Conservation (phyloP, 2,113 vertebrate species). For the Pedetes capensis region DNA sequence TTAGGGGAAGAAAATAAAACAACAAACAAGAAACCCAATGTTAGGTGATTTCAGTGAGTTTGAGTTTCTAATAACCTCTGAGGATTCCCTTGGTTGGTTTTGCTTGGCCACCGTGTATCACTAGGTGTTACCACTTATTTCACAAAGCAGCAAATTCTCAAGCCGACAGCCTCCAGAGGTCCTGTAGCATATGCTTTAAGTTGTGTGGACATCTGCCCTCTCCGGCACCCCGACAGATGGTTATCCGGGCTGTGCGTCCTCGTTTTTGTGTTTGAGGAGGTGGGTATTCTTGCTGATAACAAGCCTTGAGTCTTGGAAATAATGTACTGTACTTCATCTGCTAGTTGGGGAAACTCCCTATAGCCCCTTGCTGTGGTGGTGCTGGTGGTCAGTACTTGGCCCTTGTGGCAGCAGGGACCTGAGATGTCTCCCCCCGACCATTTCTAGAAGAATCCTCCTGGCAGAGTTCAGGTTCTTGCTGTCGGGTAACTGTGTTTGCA, state of each 20-base stretch:
- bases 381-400: not conserved
- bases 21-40: not conserved
- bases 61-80: not conserved
- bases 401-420: not conserved
- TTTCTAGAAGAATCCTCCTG: slow-evolving; percentile 25
- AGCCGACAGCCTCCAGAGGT: not conserved
- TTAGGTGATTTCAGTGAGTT: not conserved
- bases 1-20: not conserved
- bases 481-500: not conserved
- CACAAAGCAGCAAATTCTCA: not conserved
- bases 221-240: not conserved
- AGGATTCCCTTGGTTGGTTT: not conserved
- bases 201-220: not conserved
- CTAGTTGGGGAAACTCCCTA: not conserved
- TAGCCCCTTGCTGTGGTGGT: not conserved
- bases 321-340: not conserved
- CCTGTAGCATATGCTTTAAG: not conserved
- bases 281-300: not conserved
- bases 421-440: not conserved
- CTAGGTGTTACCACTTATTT: not conserved
- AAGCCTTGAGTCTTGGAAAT: not conserved
- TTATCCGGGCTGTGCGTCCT: not conserved
- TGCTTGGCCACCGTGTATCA: not conserved
- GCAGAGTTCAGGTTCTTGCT: slow-evolving; percentile 12
- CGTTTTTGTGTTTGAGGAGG: not conserved